Evolutionary conservation across 1,140 invertebrate genomes (phyloP).

Genomic region (Archivesica marissinica): DNA sequence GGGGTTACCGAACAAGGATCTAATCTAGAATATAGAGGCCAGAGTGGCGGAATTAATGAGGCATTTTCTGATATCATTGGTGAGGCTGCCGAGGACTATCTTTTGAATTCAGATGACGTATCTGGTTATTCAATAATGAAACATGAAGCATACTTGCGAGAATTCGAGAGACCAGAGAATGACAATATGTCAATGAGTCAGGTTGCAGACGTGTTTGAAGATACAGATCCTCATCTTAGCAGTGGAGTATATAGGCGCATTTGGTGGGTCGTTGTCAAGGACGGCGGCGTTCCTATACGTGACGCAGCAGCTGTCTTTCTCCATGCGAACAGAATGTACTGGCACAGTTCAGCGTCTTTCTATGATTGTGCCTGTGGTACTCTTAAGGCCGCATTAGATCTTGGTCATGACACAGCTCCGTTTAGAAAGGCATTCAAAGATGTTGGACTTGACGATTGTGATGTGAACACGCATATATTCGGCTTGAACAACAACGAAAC

Average conservation of each 20-base stretch:
- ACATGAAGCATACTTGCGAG: constrained; percentile 32
- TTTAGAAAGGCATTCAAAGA: constrained; percentile 55
- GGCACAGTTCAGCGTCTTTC: constrained; percentile 64
- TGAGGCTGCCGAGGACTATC: constrained; percentile 61
- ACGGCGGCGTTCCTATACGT: constrained; percentile 34
- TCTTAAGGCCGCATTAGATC: constrained; percentile 66
- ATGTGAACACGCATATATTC: constrained; percentile 43
- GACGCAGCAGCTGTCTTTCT: constrained; percentile 66
- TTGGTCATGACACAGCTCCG: constrained; percentile 50
- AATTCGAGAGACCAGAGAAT: constrained; percentile 55
- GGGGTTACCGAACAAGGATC: constrained; percentile 71
- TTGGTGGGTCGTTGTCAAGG: constrained; percentile 61
- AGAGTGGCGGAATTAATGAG: constrained; percentile 73
- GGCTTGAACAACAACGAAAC: constrained; percentile 32
- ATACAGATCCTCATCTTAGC: constrained; percentile 58
- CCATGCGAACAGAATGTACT: constrained; percentile 71
- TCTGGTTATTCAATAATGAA: constrained; percentile 59
- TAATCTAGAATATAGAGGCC: constrained; percentile 65
- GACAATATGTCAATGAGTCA: constrained; percentile 67
- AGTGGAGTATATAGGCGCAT: constrained; percentile 69
- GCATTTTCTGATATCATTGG: constrained; percentile 75
- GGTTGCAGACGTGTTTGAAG: constrained; percentile 52
- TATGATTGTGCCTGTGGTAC: constrained; percentile 65
- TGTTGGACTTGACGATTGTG: constrained; percentile 67
- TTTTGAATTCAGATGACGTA: constrained; percentile 45